phyloP scores from a whole-genome alignment of 2,888 invertebrate genomes.

The Epistrophe grossulariae region DNA sequence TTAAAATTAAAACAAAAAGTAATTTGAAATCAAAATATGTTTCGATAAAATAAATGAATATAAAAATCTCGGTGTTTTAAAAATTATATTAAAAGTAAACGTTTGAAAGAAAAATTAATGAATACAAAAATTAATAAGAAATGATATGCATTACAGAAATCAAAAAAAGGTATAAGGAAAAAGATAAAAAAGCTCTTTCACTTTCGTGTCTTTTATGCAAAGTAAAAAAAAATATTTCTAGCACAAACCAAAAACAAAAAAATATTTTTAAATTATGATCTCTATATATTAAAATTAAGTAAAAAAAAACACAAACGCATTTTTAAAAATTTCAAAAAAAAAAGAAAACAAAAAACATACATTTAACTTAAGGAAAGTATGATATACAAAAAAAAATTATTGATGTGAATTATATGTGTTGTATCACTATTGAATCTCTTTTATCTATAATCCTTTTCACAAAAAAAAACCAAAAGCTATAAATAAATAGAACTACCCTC shows the following conservation, averaged over 20 bases:
- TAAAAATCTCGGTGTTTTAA: constrained; percentile 74
- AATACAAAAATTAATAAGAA: constrained; percentile 76
- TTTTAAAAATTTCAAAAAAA: constrained; percentile 78
- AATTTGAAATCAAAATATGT: constrained; percentile 64
- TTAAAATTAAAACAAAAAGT: constrained; percentile 79
- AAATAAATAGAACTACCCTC: constrained; percentile 66
- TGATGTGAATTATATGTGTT: constrained; percentile 78
- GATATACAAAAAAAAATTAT: constrained; percentile 77
- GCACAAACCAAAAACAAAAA: constrained; percentile 65
- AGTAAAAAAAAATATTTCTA: constrained; percentile 76
- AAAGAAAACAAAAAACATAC: constrained; percentile 68
- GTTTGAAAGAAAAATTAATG: constrained; percentile 77
- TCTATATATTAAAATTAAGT: constrained; percentile 82
- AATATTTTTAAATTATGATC: constrained; percentile 77
- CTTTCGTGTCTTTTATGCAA: constrained; percentile 84
- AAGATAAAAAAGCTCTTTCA: constrained; percentile 82
- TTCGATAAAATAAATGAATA: constrained; percentile 54
- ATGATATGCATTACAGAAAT: constrained; percentile 76
- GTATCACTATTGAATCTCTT: constrained; percentile 74
- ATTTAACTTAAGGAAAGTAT: constrained; percentile 76
- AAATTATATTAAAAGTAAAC: constrained; percentile 73
- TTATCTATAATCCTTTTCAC: constrained; percentile 71
- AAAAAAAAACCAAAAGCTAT: constrained; percentile 52
- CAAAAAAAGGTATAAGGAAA: constrained; percentile 70
- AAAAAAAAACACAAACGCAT: constrained; percentile 70